phyloP scores from a whole-genome alignment of 2,888 invertebrate genomes.

The Abrostola triplasia region DNA sequence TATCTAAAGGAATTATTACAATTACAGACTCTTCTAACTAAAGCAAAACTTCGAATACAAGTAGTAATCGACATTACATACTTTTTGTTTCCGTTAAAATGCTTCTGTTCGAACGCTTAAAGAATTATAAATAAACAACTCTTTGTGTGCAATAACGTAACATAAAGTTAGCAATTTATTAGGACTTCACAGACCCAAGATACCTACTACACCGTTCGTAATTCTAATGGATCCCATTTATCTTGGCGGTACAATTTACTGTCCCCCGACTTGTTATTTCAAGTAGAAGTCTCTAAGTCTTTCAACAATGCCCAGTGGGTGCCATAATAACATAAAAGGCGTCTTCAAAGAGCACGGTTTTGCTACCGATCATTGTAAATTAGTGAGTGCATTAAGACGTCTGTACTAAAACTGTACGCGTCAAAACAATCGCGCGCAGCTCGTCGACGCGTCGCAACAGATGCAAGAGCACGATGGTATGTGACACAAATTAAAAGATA shows the following conservation, averaged over 20 bases:
- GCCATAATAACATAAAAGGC: constrained; percentile 37
- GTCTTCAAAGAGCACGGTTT: constrained; percentile 57
- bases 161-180: constrained; percentile 7
- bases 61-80: too few relatives aligned
- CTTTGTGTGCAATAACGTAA: background rate
- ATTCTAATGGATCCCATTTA: constrained; percentile 36
- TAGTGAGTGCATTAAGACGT: constrained; percentile 63
- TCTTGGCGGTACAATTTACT: constrained; percentile 44
- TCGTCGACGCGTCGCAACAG: constrained; percentile 56
- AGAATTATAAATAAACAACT: background rate
- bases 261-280: constrained; percentile 48
- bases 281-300: constrained; percentile 45
- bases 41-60: too few relatives aligned
- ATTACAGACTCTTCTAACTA: too few relatives aligned
- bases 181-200: constrained; percentile 13
- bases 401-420: constrained; percentile 58
- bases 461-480: constrained; percentile 55
- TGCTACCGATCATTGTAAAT: constrained; percentile 63
- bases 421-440: constrained; percentile 65
- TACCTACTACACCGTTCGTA: constrained; percentile 20
- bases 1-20: too few relatives aligned
- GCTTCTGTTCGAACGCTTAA: background rate
- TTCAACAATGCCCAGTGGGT: constrained; percentile 44
- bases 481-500: constrained; percentile 51
- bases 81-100: background rate